Percentiles rank a stretch among this genome's conserved stretches.
Conservation (phyloP, 2,113 vertebrate genomes). For the Columba livia region DNA sequence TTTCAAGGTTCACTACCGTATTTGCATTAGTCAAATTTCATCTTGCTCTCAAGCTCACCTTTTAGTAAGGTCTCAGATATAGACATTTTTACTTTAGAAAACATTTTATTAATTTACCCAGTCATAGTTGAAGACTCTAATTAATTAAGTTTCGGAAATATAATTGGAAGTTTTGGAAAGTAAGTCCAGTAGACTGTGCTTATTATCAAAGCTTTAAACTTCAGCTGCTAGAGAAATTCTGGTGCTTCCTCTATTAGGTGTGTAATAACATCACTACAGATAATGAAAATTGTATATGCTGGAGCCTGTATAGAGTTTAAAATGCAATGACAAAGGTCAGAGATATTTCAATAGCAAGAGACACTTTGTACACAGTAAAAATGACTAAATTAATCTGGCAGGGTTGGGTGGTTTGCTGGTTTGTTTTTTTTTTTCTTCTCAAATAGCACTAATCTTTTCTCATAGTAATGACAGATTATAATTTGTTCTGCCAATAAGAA, state of each 20-base stretch:
- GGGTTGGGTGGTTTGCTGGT: neutral
- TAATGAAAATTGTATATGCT: neutral
- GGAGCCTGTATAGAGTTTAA: neutral
- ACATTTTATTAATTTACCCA: neutral
- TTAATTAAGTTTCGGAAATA: neutral
- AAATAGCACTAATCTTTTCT: slow-evolving; percentile 10
- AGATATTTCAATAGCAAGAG: neutral
- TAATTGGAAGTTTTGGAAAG: neutral
- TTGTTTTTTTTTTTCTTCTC: neutral
- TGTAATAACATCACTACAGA: neutral
- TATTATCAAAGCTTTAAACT: neutral
- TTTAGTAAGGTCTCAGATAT: neutral
- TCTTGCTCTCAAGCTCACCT: neutral
- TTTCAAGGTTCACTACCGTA: neutral
- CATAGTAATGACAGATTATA: neutral
- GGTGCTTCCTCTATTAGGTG: neutral
- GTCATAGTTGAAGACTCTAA: neutral
- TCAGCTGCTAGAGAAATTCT: neutral
- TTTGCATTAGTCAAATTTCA: neutral
- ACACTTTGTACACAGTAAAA: neutral
- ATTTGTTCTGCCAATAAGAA: slow-evolving; percentile 20
- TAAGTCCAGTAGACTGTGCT: neutral
- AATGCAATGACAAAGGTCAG: neutral
- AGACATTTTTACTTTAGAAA: neutral
- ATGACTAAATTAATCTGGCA: neutral